phyloP scores from a whole-genome alignment of 2,888 invertebrate species.

The Eilema sororculum region DNA sequence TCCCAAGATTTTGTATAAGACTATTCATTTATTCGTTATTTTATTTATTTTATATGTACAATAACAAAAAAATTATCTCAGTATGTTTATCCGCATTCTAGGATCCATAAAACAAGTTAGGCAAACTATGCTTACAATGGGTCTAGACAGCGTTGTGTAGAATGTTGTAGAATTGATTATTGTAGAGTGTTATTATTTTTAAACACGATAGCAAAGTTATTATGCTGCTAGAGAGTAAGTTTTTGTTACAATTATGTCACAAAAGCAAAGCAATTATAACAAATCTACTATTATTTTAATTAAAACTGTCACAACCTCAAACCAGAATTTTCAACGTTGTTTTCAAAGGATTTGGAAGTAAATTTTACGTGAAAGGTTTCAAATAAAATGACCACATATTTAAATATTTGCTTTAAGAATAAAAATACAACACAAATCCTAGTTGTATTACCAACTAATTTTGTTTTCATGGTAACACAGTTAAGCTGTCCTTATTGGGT shows the following conservation, averaged over 20 bases:
- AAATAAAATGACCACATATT: neutral
- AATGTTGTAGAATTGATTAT: no score
- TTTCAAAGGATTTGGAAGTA: neutral
- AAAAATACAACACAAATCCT: neutral
- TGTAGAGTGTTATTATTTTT: neutral
- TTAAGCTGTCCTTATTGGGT: neutral
- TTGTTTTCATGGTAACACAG: neutral
- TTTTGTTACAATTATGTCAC: neutral
- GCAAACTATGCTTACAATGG: no score
- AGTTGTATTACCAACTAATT: neutral
- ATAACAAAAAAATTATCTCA: no score
- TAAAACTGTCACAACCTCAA: slow-evolving; percentile 24
- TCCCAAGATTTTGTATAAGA: no score
- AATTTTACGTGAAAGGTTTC: neutral
- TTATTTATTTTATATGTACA: no score
- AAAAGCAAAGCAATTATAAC: slow-evolving; percentile 23
- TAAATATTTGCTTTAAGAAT: neutral
- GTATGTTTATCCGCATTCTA: no score
- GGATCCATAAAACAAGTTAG: no score
- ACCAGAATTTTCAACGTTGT: slow-evolving; percentile 2
- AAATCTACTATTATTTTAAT: slow-evolving; percentile 29
- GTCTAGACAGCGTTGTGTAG: no score
- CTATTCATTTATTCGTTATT: no score
- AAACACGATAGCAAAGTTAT: neutral
- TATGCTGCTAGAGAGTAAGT: neutral